A percentile compares a stretch with the other conserved stretches of the same genome.
Evolutionary conservation across 2,113 vertebrate genomes (phyloP).

Genomic region (Corythaeola cristata): DNA sequence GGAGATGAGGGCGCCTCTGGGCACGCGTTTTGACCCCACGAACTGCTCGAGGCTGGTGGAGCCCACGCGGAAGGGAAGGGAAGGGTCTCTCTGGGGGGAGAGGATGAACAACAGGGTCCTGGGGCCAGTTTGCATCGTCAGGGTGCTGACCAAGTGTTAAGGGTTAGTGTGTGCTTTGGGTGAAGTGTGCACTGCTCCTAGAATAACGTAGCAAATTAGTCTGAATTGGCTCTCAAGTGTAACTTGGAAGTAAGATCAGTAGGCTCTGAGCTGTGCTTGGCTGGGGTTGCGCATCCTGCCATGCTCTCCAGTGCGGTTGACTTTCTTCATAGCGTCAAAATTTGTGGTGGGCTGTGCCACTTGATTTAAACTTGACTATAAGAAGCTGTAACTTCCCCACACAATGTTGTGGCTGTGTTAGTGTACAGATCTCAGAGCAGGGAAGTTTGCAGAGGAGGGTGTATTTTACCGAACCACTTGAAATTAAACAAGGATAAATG

Average conservation of each 20-base stretch:
- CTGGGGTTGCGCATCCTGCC: not conserved
- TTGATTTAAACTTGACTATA: fast-evolving
- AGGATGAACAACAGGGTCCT: fast-evolving
- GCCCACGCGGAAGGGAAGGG: fast-evolving
- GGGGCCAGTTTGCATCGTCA: fast-evolving
- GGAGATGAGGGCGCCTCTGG: fast-evolving
- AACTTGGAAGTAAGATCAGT: fast-evolving
- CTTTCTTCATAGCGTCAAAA: fast-evolving
- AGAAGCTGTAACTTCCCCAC: not conserved
- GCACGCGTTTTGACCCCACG: fast-evolving
- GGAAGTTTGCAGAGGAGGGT: too few relatives aligned
- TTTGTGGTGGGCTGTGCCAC: fast-evolving
- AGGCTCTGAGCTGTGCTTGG: fast-evolving
- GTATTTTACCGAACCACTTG: not conserved
- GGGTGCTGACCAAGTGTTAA: fast-evolving
- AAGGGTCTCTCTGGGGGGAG: not conserved
- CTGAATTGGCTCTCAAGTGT: fast-evolving
- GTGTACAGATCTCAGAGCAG: not conserved
- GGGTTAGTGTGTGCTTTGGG: fast-evolving
- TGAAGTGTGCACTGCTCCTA: fast-evolving
- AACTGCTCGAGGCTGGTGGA: fast-evolving
- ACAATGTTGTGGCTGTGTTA: fast-evolving
- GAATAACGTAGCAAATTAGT: fast-evolving
- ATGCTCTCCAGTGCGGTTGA: fast-evolving
- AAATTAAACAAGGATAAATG: not conserved